These are phyloP conservation scores for Zygogramma bicolorata DNA, from an alignment of 2,888 invertebrate species.

Conservation along the genomic window DNA sequence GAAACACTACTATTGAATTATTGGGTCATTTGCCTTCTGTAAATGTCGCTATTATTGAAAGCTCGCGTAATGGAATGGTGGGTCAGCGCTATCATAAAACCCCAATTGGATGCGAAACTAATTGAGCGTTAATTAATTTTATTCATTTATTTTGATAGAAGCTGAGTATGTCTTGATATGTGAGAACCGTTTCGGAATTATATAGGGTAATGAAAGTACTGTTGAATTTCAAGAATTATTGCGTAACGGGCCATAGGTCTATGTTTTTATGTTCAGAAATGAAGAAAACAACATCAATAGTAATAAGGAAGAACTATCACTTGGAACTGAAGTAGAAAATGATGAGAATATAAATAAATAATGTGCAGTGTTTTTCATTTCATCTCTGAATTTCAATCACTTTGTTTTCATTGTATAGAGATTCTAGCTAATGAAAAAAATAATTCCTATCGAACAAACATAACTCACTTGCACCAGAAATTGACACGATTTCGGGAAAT, in stretches of 20 bases:
- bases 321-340: too few species aligned
- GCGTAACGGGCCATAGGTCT: too few species aligned
- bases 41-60: not conserved
- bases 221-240: not conserved
- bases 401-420: too few species aligned
- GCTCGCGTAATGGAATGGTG: not conserved
- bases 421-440: too few species aligned
- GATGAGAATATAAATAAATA: too few species aligned
- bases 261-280: not conserved
- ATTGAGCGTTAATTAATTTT: not conserved
- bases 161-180: not conserved
- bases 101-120: not conserved
- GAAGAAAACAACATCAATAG: too few species aligned
- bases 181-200: not conserved
- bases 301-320: too few species aligned
- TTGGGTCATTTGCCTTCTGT: not conserved
- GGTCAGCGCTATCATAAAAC: not conserved
- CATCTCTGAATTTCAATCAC: too few species aligned
- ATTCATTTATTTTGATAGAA: not conserved
- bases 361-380: too few species aligned
- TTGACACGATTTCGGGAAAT: too few species aligned
- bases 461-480: too few species aligned
- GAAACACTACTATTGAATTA: not conserved
- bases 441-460: too few species aligned
- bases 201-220: not conserved